Conservation (phyloP, 2,888 invertebrate species). For the Heliconius cydno region DNA sequence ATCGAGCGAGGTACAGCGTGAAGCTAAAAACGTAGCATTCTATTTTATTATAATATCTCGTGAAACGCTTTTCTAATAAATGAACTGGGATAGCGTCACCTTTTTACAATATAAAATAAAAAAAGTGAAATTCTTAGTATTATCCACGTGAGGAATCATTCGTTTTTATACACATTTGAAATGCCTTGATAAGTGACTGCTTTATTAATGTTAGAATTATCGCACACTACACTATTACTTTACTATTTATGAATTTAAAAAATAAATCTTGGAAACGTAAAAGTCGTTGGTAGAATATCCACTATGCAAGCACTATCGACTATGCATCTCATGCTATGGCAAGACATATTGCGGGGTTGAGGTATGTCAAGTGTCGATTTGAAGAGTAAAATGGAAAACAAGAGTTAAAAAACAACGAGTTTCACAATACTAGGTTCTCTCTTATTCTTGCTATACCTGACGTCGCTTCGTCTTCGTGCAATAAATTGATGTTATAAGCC, state of each 20-base stretch:
- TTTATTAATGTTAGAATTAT: not conserved
- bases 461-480: too few species aligned
- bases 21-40: too few species aligned
- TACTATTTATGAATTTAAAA: not conserved
- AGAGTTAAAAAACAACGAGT: too few species aligned
- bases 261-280: not conserved
- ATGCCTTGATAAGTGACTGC: not conserved
- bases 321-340: too few species aligned
- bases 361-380: not conserved
- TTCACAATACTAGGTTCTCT: too few species aligned
- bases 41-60: not conserved
- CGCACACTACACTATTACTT: not conserved
- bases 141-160: not conserved
- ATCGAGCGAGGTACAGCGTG: too few species aligned
- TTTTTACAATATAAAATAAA: not conserved
- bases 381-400: too few species aligned
- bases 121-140: constrained; percentile 10
- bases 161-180: constrained; percentile 1
- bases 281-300: not conserved
- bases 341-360: not conserved
- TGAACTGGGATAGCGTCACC: too few species aligned
- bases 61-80: not conserved
- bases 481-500: too few species aligned
- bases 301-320: too few species aligned
- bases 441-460: too few species aligned